phyloP scores from a whole-genome alignment of 2,888 invertebrate genomes.

The Oeneis ivallda region DNA sequence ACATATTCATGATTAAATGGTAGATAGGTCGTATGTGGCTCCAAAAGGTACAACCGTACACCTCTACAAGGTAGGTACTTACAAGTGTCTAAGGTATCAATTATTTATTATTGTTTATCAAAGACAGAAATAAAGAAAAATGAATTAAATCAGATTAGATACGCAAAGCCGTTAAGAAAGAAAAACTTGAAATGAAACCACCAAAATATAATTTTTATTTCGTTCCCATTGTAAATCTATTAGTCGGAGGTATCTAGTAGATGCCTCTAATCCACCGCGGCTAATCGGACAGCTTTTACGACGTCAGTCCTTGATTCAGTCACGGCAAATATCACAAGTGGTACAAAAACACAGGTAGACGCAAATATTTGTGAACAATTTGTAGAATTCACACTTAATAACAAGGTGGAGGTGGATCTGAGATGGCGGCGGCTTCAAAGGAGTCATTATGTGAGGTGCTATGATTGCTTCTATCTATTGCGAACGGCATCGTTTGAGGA shows the following conservation, averaged over 20 bases:
- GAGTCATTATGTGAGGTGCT: constrained; percentile 67
- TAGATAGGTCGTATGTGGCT: too few species aligned
- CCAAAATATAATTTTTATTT: constrained; percentile 34
- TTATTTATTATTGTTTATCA: neutral
- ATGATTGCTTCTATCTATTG: constrained; percentile 70
- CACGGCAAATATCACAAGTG: constrained; percentile 71
- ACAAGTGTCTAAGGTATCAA: too few species aligned
- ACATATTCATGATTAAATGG: too few species aligned
- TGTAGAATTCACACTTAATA: constrained; percentile 81
- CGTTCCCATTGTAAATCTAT: constrained; percentile 44
- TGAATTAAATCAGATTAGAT: constrained; percentile 12
- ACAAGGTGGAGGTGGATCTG: constrained; percentile 63
- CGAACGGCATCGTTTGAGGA: constrained; percentile 37
- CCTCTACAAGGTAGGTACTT: too few species aligned
- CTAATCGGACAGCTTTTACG: constrained; percentile 66
- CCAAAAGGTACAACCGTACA: too few species aligned
- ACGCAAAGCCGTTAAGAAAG: constrained; percentile 7
- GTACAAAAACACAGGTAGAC: constrained; percentile 75
- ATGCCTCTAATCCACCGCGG: constrained; percentile 59
- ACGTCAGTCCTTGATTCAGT: constrained; percentile 62
- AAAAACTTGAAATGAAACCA: constrained; percentile 23
- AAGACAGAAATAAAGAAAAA: constrained; percentile 4
- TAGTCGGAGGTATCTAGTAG: constrained; percentile 39
- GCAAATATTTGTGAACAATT: constrained; percentile 81
- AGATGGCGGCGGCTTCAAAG: constrained; percentile 65